Conservation (phyloP, 2,888 invertebrate species). For the Biston betularia region DNA sequence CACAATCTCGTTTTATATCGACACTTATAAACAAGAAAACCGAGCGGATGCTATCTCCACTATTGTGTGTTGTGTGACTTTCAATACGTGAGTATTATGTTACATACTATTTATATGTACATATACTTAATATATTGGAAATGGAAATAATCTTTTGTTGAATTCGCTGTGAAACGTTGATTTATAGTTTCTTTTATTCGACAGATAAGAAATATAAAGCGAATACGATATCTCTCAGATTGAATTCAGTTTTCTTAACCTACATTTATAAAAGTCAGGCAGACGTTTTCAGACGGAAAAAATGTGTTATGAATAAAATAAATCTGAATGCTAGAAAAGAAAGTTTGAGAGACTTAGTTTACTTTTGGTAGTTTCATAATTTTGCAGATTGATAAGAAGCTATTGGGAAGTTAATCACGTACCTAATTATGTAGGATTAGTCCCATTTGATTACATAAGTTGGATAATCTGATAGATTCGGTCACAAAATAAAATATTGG, state of each 20-base stretch:
- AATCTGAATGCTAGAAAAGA: no score
- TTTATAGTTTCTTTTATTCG: constrained; percentile 51
- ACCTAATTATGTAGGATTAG: no score
- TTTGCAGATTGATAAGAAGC: no score
- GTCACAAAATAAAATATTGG: no score
- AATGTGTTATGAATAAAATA: no score
- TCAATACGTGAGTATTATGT: constrained; percentile 46
- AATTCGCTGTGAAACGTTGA: constrained; percentile 50
- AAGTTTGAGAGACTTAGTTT: no score
- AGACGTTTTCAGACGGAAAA: not conserved
- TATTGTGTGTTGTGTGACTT: constrained; percentile 52
- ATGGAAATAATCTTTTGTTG: constrained; percentile 48
- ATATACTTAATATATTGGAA: constrained; percentile 24
- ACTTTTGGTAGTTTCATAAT: no score
- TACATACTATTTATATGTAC: constrained; percentile 8
- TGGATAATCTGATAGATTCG: no score
- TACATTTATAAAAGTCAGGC: constrained; percentile 17
- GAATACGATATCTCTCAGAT: constrained; percentile 20
- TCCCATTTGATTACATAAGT: no score
- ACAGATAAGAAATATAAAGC: constrained; percentile 29
- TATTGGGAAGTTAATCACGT: no score
- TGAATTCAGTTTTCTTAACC: constrained; percentile 25
- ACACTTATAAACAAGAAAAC: constrained; percentile 64
- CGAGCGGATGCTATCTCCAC: constrained; percentile 50
- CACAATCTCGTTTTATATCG: constrained; percentile 68